Base-by-base conservation (phyloP, 2,888 invertebrate genomes). In the Bugulina stolonifera region DNA sequence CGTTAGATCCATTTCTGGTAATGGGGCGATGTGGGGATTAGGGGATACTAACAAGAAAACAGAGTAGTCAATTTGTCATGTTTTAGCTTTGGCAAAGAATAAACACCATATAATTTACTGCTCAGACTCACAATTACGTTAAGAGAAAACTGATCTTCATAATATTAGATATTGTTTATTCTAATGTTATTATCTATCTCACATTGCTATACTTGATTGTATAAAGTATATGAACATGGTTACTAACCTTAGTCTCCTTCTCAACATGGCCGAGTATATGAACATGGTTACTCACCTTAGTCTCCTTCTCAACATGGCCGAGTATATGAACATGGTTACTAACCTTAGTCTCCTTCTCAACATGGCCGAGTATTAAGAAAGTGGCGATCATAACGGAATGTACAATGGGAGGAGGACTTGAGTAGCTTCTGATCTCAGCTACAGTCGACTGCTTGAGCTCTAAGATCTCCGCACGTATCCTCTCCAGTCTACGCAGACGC, bases 321-420 rank as follows among this genome's bases (percentile, higher is more conserved):
- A 82, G 76, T 54, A 82, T 69, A 52, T 14, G 23, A 14, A 27
- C 57, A 57, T 5, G 57, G 5, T 5, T 23, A 23, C 32, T 34
- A 74, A 82, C 83, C 80, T 80, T 80, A 3, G 81, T 82, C 73
- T 82, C 82, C 72, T 79, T 80, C 74, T 82, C 82, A 70, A 76
- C 77, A 73, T 81, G 79, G 0, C 82, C 82, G 23, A 82, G 76
- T 54, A 82, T 69, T 10, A 81, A 72, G 69, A 82, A 77, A 0
- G 81, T 80, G 0, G 78, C 81, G 69, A 78, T 77, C 81, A 82
- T 82, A 35, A 82, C 80, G 1, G 73, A 76, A 72, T 80, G 80
- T 25, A 82, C 80, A 34, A 77, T 77, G 1, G 75, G 73, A 14
- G 78, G 79, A 1, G 82, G 82, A 27, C 78, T 77, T 10, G 77